A percentile compares a stretch with the other conserved stretches of the same genome.
These are phyloP conservation scores for Labrus mixtus DNA, from an alignment of 2,113 vertebrate species.

Conservation along the genomic window DNA sequence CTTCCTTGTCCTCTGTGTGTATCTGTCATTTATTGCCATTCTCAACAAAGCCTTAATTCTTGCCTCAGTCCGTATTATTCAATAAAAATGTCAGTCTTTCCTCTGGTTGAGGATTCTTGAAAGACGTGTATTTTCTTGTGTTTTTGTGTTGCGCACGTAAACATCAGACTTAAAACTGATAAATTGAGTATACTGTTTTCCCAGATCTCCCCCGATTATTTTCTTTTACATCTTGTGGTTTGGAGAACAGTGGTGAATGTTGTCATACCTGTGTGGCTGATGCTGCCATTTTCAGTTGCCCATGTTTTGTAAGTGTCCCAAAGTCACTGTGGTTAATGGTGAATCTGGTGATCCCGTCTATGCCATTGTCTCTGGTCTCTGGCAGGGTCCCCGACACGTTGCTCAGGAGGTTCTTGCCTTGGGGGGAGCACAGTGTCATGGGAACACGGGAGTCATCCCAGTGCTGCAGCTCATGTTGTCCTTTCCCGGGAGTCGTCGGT, in stretches of 20 bases:
- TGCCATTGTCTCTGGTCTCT: slow-evolving; percentile 84
- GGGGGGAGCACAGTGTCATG: slow-evolving; percentile 83
- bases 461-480: slow-evolving; percentile 95
- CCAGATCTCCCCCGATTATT: slow-evolving; percentile 27
- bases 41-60: slow-evolving; percentile 62
- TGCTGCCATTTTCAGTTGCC: slow-evolving; percentile 82
- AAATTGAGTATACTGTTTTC: slow-evolving; percentile 52
- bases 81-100: slow-evolving; percentile 42
- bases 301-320: slow-evolving; percentile 81
- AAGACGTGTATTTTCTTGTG: slow-evolving; percentile 54
- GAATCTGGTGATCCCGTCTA: slow-evolving; percentile 80
- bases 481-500: slow-evolving; percentile 96
- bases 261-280: slow-evolving; percentile 83
- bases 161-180: slow-evolving; percentile 85
- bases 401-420: slow-evolving; percentile 78
- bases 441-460: slow-evolving; percentile 93
- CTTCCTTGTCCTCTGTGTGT: slow-evolving; percentile 40
- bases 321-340: slow-evolving; percentile 84
- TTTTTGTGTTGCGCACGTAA: slow-evolving; percentile 82
- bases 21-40: slow-evolving; percentile 88
- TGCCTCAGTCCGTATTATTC: slow-evolving; percentile 35
- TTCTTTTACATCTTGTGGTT: slow-evolving; percentile 59
- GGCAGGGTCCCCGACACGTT: slow-evolving; percentile 78
- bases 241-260: slow-evolving; percentile 67
- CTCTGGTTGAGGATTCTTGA: slow-evolving; percentile 38